Evolutionary conservation across 53 echinoderm and acorn worm genomes (phyloP).

Genomic region (Zoroaster sp.): DNA sequence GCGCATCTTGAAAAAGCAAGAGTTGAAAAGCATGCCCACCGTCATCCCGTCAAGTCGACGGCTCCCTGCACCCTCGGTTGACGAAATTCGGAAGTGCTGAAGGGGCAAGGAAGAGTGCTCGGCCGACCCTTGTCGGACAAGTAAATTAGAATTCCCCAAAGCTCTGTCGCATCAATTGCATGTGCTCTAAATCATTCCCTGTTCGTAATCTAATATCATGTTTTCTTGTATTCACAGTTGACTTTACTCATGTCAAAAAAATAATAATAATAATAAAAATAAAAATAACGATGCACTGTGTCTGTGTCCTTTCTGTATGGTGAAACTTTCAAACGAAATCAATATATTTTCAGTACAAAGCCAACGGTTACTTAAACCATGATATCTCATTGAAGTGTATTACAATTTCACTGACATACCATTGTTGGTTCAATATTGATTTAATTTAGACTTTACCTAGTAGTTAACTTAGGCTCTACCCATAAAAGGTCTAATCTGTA

Average conservation of each 20-base stretch:
- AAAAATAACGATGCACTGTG: too few species aligned
- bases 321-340: not conserved
- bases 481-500: too few species aligned
- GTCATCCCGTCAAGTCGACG: not conserved
- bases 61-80: not conserved
- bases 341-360: too few species aligned
- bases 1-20: not conserved
- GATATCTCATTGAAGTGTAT: too few species aligned
- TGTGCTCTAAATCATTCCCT: not conserved
- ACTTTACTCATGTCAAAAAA: too few species aligned
- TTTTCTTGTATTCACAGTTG: not conserved
- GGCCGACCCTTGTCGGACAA: not conserved
- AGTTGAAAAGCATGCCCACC: not conserved
- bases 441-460: too few species aligned
- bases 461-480: too few species aligned
- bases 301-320: too few species aligned
- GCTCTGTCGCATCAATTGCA: not conserved
- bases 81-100: constrained; percentile 19
- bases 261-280: too few species aligned
- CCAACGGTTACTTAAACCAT: too few species aligned
- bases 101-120: constrained; percentile 1
- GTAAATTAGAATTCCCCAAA: not conserved
- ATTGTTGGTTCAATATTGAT: too few species aligned
- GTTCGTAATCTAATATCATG: not conserved
- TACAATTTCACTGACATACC: too few species aligned